Evolutionary conservation across 1,140 invertebrate species (phyloP).

Genomic region (Triops longicaudatus): DNA sequence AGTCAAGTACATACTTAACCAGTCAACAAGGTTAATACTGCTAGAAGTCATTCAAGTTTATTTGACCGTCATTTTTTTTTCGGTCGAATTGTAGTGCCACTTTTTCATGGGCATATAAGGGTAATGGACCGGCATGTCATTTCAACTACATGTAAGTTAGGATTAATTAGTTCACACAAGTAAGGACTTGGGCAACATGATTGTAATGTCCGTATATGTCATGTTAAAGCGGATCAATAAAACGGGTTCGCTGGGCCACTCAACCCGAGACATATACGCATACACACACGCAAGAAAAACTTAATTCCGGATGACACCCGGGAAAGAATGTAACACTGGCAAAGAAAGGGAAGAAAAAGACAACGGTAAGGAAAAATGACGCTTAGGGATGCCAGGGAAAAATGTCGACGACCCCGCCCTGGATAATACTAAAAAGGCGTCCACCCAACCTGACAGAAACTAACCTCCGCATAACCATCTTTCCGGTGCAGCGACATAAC

Average conservation of each 20-base stretch:
- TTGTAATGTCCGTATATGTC: not conserved
- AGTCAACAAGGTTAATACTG: not conserved
- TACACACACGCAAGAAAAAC: not conserved
- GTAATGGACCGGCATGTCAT: not conserved
- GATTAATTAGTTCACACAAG: not conserved
- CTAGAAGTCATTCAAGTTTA: no score
- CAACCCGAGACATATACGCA: not conserved
- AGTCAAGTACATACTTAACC: not conserved
- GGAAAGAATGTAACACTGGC: not conserved
- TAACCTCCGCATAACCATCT: not conserved
- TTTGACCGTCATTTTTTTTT: no score
- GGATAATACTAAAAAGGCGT: not conserved
- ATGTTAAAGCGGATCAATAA: constrained; percentile 1
- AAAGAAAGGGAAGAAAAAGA: not conserved
- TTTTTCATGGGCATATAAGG: no score
- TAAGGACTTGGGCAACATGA: not conserved
- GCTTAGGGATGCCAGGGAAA: no score
- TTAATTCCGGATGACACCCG: not conserved
- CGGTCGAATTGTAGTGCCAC: no score
- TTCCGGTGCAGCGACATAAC: not conserved
- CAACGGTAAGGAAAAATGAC: no score
- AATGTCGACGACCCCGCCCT: not conserved
- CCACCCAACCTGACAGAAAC: not conserved
- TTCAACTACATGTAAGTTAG: not conserved
- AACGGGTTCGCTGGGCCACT: not conserved